Evolutionary conservation across 2,113 vertebrate genomes (phyloP), one percentile per base, ranked within the genome.

Genomic region (Balaeniceps rex): DNA sequence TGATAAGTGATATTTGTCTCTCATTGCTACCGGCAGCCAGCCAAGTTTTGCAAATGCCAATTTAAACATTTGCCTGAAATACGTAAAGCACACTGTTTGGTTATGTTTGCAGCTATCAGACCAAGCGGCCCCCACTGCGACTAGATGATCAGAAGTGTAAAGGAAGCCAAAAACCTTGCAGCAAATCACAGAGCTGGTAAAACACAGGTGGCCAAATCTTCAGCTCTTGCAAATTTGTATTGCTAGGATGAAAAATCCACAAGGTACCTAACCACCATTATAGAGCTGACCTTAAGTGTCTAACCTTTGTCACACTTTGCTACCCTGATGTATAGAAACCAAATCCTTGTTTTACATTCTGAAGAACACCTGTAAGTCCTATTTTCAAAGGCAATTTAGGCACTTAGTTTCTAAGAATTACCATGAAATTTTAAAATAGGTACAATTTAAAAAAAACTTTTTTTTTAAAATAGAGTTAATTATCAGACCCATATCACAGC

Each of bases 21-120:
- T 63, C 23, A 5, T 14, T n/a, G 60, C 33, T 76, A 21, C 36
- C 2, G 7, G 68, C 64, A 84, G 29, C 4, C 60, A 87, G 72
- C 26, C 83, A 96, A 71, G 26, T 42, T n/a, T 78, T 46, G 51
- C 38, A 63, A 95, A 69, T 34, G 57, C 55, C 33, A 33, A 9
- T 14, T 57, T 21, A 71, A 94, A 83, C 52, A 15, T 61, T 71
- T n/a, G 17, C 54, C 82, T n/a, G 16, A 31, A 47, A 75, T 34
- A 40, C 0, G 1, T 11, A 28, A 40, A 91, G 52, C 55, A 55
- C 44, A 51, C 10, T 0, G 7, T 3, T 65, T 78, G 63, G 49
- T 25, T 57, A 58, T 14, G 42, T 52, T 47, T 85, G 77, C 65
- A 89, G 40, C 46, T 17, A 3, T 2, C 36, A 33, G 64, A 49